Conservation (phyloP, 2,888 invertebrate species). For the Escarpia spicata region DNA sequence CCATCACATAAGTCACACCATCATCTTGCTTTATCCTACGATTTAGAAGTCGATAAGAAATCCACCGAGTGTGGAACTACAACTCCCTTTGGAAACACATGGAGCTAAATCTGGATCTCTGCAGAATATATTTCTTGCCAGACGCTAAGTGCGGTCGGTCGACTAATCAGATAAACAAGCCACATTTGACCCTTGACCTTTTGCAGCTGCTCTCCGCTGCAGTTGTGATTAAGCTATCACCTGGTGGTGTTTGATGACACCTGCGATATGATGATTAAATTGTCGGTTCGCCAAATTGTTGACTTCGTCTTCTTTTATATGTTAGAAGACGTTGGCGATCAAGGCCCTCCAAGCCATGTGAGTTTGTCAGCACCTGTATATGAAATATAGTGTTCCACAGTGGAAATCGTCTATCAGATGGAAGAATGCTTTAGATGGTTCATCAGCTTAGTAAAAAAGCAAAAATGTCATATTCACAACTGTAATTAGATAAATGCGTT, state of each 20-base stretch:
- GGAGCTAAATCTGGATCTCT: not conserved
- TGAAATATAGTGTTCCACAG: not conserved
- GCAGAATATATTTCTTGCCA: not conserved
- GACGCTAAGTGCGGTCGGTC: not conserved
- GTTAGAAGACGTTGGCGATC: too few relatives aligned
- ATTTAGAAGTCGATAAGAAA: not conserved
- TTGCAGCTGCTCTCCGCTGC: not conserved
- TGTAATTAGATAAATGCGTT: too few relatives aligned
- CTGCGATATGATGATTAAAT: not conserved
- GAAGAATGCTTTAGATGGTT: not conserved
- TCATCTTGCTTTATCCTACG: not conserved
- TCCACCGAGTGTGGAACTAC: not conserved
- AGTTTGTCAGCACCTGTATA: too few relatives aligned
- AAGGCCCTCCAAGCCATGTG: too few relatives aligned
- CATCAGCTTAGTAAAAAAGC: too few relatives aligned
- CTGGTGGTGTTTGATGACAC: slow-evolving; percentile 2
- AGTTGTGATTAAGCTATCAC: not conserved
- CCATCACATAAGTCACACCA: not conserved
- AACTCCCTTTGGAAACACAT: not conserved
- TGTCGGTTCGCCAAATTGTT: not conserved
- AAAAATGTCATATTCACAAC: too few relatives aligned
- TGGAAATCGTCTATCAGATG: not conserved
- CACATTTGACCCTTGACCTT: not conserved
- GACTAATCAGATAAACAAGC: slow-evolving; percentile 10
- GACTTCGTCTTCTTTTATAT: not conserved